Evolutionary conservation across 2,888 invertebrate species (phyloP).

Genomic region (Drosophila pullipes): DNA sequence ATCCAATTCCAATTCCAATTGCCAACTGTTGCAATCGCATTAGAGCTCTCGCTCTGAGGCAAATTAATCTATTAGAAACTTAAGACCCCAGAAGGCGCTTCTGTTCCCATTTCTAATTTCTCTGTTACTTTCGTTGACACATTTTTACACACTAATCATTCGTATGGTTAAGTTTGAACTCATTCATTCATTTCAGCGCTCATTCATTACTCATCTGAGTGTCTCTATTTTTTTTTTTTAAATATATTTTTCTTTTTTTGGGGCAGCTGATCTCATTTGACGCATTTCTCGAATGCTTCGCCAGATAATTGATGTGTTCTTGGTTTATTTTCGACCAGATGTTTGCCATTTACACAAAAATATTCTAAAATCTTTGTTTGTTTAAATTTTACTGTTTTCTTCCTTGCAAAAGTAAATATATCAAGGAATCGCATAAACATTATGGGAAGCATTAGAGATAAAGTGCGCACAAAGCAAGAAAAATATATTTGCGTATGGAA

Average conservation of each 20-base stretch:
- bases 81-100: constrained; percentile 36
- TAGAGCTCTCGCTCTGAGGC: constrained; percentile 27
- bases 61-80: constrained; percentile 54
- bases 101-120: constrained; percentile 37
- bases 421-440: constrained; percentile 66
- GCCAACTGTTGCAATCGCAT: constrained; percentile 59
- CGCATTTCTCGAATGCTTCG: constrained; percentile 26
- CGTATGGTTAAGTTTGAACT: constrained; percentile 41
- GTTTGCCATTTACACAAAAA: constrained; percentile 58
- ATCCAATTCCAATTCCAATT: constrained; percentile 12
- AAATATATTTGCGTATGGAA: not conserved
- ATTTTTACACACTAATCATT: constrained; percentile 62
- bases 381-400: constrained; percentile 23
- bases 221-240: not conserved
- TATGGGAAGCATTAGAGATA: constrained; percentile 3
- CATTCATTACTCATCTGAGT: constrained; percentile 36
- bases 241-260: constrained; percentile 39
- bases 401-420: constrained; percentile 61
- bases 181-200: constrained; percentile 39
- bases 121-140: constrained; percentile 75
- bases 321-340: constrained; percentile 69
- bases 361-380: constrained; percentile 25
- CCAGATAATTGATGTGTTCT: constrained; percentile 45
- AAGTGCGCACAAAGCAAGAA: not conserved
- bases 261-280: constrained; percentile 71